Conservation (phyloP, 1,140 invertebrate species). For the Sminthurides bifidus region DNA sequence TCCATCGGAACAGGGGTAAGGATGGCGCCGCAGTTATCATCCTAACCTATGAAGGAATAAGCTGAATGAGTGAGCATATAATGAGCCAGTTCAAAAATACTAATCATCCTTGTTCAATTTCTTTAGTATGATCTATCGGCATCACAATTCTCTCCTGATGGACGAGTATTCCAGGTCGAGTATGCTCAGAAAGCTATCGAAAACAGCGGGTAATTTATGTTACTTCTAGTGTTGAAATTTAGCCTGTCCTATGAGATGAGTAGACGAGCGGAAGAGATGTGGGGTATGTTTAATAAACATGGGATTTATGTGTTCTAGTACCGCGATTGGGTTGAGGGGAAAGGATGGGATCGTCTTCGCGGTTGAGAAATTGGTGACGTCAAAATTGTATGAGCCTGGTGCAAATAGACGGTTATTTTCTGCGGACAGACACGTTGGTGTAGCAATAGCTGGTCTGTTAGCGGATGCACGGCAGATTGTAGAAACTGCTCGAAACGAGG, state of each 20-base stretch:
- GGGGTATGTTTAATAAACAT: too few relatives aligned
- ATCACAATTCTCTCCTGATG: constrained; percentile 98
- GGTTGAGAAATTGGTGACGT: constrained; percentile 94
- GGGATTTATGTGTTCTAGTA: constrained; percentile 41
- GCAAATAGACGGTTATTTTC: constrained; percentile 91
- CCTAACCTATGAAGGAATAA: not conserved
- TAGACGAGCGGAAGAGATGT: too few relatives aligned
- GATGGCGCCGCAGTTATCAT: constrained; percentile 33
- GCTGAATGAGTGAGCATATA: constrained; percentile 18
- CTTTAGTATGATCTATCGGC: constrained; percentile 93
- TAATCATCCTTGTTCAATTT: constrained; percentile 13
- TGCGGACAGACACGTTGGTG: constrained; percentile 87
- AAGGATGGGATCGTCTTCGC: constrained; percentile 96
- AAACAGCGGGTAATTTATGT: constrained; percentile 68
- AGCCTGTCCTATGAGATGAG: not conserved
- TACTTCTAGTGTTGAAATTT: not conserved
- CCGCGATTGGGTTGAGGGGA: constrained; percentile 83
- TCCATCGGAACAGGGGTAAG: constrained; percentile 89
- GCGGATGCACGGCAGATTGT: constrained; percentile 88
- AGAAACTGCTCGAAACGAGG: constrained; percentile 78
- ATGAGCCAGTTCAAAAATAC: not conserved
- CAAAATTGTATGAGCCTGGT: constrained; percentile 87
- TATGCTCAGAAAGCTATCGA: constrained; percentile 99
- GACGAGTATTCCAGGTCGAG: constrained; percentile 97
- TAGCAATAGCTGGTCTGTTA: constrained; percentile 83